phyloP scores from a whole-genome alignment of 2,797 vertebrate species.

The Arctocebus calabarensis region DNA sequence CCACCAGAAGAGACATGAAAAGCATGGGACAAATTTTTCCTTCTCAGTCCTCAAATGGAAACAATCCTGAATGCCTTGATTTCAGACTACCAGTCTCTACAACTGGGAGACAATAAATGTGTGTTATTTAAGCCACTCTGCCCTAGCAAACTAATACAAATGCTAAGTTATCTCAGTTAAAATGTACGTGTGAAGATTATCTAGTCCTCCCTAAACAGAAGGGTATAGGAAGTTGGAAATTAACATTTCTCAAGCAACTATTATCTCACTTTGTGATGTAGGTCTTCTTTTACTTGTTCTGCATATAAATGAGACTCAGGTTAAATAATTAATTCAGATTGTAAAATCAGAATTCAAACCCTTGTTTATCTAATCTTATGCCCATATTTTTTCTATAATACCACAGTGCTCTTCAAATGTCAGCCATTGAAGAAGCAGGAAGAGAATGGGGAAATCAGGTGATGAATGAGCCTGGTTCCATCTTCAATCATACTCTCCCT shows the following conservation, averaged over 20 bases:
- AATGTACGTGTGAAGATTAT: neutral
- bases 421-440: neutral
- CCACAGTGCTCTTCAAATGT: neutral
- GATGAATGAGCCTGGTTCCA: neutral
- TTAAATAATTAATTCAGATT: neutral
- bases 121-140: neutral
- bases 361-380: neutral
- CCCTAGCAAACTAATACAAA: neutral
- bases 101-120: neutral
- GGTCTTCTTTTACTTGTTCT: neutral
- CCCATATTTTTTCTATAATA: neutral
- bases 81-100: neutral
- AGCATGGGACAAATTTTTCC: neutral
- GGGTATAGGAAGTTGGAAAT: neutral
- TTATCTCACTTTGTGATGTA: neutral
- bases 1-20: neutral
- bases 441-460: neutral
- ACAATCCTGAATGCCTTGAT: neutral
- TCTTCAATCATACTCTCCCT: neutral
- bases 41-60: neutral
- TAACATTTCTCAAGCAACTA: neutral
- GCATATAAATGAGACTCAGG: neutral
- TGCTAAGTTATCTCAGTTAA: neutral
- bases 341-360: neutral
- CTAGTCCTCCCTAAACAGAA: neutral